Evolutionary conservation across 2,888 invertebrate species (phyloP), one percentile per base, ranked within the genome.

Genomic region (Thereva nobilitata): DNA sequence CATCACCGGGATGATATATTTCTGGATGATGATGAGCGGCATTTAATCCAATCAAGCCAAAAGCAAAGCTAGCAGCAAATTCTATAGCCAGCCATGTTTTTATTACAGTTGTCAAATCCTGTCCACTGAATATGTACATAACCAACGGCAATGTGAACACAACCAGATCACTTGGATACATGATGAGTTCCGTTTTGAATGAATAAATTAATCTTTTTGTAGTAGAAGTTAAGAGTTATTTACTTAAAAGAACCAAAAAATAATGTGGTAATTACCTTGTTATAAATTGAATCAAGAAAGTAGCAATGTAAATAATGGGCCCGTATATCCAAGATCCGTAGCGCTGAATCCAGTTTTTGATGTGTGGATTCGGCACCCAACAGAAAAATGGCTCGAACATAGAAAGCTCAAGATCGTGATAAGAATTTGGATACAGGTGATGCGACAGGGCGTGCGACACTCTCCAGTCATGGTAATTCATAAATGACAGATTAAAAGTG

Each of bases 1-100:
- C 79, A 77, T 93, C 92, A 2, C 91, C 91, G 73, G 91, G 91
- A 75, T 92, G 92, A 73, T 89, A 89, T 67, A 91, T 88, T 41
- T 86, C 86, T 1, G 92, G 91, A 76, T 92, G 90, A 75, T 92
- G 91, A 80, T 92, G 92, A 1, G 88, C 90, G 1, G 90, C 91
- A 75, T 87, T 90, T 1, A 89, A 74, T 2, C 87, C 91, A 66
- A 90, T 86, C 1, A 85, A 72, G 9, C 80, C 82, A 74, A 92
- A 90, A 0, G 84, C 72, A 50, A 87, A 83, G 71, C 90, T 89
- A 1, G 83, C 82, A 0, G 84, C 76, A 34, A 84, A 73, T 35
- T 84, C 76, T 10, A 88, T 83, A 71, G 83, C 76, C 0, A 86
- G 70, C 87, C 88, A 91, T 49, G 73, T 73, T 50, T 75, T 75